Conservation (phyloP, 2,797 vertebrate species). For the Lophotriccus pileatus region DNA sequence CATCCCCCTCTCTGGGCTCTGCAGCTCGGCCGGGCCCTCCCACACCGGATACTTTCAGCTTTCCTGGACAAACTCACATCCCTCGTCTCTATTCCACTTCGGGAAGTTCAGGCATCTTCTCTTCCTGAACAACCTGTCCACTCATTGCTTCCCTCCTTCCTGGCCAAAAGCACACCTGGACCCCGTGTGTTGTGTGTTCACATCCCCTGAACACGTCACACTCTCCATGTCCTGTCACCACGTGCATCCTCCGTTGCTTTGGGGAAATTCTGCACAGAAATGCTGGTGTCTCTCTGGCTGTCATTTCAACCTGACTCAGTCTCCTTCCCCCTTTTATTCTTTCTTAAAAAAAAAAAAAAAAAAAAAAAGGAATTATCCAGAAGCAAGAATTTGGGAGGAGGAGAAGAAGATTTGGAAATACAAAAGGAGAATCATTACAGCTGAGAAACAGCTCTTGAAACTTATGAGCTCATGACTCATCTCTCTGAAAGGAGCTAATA, state of each 20-base stretch:
- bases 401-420: slow-evolving; percentile 55
- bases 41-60: neutral
- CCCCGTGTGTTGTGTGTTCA: fast-evolving
- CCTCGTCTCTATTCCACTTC: neutral
- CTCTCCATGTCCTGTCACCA: neutral
- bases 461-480: slow-evolving; percentile 76
- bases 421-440: slow-evolving; percentile 63
- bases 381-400: slow-evolving; percentile 50
- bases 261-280: neutral
- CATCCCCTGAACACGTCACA: fast-evolving
- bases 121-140: fast-evolving
- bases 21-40: neutral
- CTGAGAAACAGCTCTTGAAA: slow-evolving; percentile 73
- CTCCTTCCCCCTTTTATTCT: neutral
- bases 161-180: neutral
- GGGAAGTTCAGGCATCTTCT: neutral
- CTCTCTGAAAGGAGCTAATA: slow-evolving; percentile 74
- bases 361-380: slow-evolving; percentile 30
- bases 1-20: fast-evolving
- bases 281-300: neutral
- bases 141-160: neutral
- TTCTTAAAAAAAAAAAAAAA: neutral
- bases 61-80: neutral
- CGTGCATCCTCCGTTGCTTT: fast-evolving
- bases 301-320: neutral